Evolutionary conservation across 2,888 invertebrate species (phyloP), one percentile per base, ranked within the genome.

Genomic region (Ptychoptera contaminata): DNA sequence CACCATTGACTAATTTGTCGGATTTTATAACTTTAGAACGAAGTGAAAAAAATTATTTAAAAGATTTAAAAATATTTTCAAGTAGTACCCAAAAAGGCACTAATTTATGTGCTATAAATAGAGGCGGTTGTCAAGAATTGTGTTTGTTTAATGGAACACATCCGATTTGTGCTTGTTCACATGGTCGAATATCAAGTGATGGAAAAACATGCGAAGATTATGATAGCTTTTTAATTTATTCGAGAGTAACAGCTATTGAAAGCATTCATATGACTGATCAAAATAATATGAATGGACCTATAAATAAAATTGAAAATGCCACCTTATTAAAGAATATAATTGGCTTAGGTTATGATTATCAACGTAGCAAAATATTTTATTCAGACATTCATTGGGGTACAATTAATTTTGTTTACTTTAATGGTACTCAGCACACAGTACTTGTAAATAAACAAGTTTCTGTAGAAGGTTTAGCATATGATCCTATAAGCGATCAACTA

Each of bases 371-470:
- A 42, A 68, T 90, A 41, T 90, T 85, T 68, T 92, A 86, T 68
- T 90, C 90, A 1, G 91, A 91, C 65, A 87, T 91, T 49, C 86
- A 88, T 60, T 72, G 80, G 56, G 87, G 86, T 46, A 77, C 83
- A 52, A 87, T 92, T 57, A 82, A 83, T 66, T 73, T 77, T 31
- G 88, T 86, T 40, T 72, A 71, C 58, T 90, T 88, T 66, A 81
- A 90, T 67, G 88, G 88, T 40, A 72, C 73, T 30, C 73, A 73
- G 1, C 83, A 86, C 63, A 68, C 68, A 34, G 72, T 79, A 36
- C 67, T 88, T 49, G 72, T 84, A 9, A 74, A 77, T 54, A 74
- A 78, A 54, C 82, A 83, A 64, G 86, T 86, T 9, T 81, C 86
- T 0, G 88, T 88, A 7, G 91, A 92, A 67, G 92, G 91, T 36